These are phyloP conservation scores for Ornithoptera priamus DNA, from an alignment of 2,888 invertebrate genomes.

Conservation along the genomic window DNA sequence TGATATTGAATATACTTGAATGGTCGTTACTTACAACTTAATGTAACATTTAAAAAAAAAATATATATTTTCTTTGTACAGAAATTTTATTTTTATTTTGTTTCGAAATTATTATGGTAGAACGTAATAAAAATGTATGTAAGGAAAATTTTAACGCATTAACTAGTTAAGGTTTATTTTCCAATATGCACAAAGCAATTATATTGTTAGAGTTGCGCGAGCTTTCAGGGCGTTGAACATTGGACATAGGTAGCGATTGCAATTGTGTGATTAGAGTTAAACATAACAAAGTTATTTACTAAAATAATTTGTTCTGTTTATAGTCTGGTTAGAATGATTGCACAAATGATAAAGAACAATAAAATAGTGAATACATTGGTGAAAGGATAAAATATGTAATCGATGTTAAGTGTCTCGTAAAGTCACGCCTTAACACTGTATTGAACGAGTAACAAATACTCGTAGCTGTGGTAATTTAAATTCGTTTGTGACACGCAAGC, in stretches of 20 bases:
- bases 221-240: too few species aligned
- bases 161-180: too few species aligned
- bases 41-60: background rate
- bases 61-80: too few species aligned
- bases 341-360: background rate
- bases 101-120: too few species aligned
- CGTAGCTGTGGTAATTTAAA: conserved; percentile 3
- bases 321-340: background rate
- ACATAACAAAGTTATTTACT: background rate
- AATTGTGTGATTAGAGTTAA: too few species aligned
- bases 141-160: too few species aligned
- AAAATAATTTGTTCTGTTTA: background rate
- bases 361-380: background rate
- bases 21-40: background rate
- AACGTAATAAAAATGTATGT: too few species aligned
- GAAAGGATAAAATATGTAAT: conserved; percentile 23
- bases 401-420: conserved; percentile 9
- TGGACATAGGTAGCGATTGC: too few species aligned
- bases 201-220: too few species aligned
- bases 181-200: too few species aligned
- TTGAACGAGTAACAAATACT: conserved; percentile 18
- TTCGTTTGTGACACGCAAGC: conserved; percentile 19
- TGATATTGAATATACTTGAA: background rate
- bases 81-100: too few species aligned
- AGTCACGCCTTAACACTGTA: conserved; percentile 12